Evolutionary conservation across 2,888 invertebrate genomes (phyloP).

Genomic region (Lithophane semibrunnea): DNA sequence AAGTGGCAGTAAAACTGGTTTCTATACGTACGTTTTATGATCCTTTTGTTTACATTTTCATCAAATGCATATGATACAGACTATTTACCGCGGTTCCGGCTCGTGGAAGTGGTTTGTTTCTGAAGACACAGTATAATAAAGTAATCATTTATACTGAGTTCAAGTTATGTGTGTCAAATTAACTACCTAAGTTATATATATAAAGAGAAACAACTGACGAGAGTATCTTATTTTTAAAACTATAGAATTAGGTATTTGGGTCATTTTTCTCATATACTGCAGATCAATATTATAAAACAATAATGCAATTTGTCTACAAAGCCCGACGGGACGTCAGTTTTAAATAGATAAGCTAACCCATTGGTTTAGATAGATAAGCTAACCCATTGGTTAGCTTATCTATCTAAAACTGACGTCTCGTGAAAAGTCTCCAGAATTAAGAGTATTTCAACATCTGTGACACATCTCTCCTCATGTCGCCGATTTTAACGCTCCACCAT

Average conservation of each 20-base stretch:
- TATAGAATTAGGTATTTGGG: not conserved
- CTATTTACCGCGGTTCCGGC: not conserved
- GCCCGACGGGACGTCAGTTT: no score
- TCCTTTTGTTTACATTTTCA: no score
- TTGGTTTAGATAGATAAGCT: no score
- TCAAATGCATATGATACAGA: no score
- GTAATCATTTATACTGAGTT: no score
- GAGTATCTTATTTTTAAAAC: not conserved
- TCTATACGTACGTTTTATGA: no score
- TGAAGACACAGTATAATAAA: no score
- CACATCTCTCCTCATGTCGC: not conserved
- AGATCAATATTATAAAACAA: not conserved
- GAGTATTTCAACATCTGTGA: conserved; percentile 14
- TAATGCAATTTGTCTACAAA: not conserved
- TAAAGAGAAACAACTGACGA: not conserved
- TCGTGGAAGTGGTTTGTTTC: not conserved
- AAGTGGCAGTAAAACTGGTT: no score
- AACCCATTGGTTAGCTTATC: not conserved
- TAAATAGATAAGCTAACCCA: no score
- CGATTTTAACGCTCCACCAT: conserved; percentile 10
- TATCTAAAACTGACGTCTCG: not conserved
- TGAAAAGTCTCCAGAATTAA: not conserved
- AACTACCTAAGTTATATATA: no score
- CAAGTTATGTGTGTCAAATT: no score
- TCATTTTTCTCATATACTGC: not conserved